Evolutionary conservation across 2,888 invertebrate genomes (phyloP), one percentile per base, ranked within the genome.

Genomic region (Andrena bicolor): DNA sequence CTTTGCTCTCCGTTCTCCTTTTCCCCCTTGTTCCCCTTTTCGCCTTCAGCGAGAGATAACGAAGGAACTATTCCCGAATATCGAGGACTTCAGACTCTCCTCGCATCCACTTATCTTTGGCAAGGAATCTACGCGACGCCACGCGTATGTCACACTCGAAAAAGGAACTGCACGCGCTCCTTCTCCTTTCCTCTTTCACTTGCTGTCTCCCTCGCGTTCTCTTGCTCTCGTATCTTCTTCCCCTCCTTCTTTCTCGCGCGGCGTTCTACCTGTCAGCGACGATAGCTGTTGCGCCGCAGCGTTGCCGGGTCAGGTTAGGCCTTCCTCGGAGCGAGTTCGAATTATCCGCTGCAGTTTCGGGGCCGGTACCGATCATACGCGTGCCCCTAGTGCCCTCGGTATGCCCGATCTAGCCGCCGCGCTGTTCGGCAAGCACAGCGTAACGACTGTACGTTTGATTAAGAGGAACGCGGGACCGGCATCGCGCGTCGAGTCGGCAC

Each of bases 251-350:
- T 20, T 49, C 10, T 48, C 49, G 32, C 58, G 69, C 30, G n/a
- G 23, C 60, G 63, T 58, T 72, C 60, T 76, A 80, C 60, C 78
- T 82, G 82, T 80, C 87, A 76, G 53, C 65, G 32, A 56, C n/a
- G 75, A 68, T 65, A 63, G 66, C 35, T 30, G 68, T 60, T 61
- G 78, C 28, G 41, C 48, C 51, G 72, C 53, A 58, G 51, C 58
- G 73, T 82, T 23, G 58, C 65, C 68, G 58, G 72, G 60, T 82
- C 70, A 49, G 49, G 28, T 28, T 2, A 10, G 61, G 41, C 41
- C 23, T 68, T 49, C 73, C 23, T 63, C 20, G 10, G 20, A 2
- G 20, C 30, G 61, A 30, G 76, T 79, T 84, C 63, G 64, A 84
- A 84, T 82, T 79, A 84, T 87, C 71, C 86, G 69, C 58, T 76